These are phyloP conservation scores for Sprattus sprattus DNA, from an alignment of 2,113 vertebrate genomes.

Conservation along the genomic window DNA sequence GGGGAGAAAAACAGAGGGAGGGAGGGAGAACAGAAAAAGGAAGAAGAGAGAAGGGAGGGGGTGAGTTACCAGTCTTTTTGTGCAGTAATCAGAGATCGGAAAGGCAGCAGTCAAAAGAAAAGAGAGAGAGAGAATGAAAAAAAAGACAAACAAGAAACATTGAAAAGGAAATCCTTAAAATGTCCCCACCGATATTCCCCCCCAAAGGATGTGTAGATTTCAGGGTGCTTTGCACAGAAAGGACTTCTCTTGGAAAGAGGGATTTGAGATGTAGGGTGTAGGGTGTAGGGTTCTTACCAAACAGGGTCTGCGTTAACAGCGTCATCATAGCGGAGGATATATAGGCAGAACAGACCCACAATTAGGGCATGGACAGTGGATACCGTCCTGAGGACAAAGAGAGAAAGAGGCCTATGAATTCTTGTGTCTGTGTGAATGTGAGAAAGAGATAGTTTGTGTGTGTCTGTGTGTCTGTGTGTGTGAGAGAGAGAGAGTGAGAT, in stretches of 20 bases:
- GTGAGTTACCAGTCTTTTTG: conserved; percentile 51
- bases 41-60: conserved; percentile 18
- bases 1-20: neutral
- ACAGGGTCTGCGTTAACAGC: conserved; percentile 74
- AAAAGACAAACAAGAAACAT: conserved; percentile 43
- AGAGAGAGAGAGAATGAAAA: conserved; percentile 26
- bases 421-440: neutral
- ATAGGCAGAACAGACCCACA: conserved; percentile 76
- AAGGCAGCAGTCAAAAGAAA: conserved; percentile 55
- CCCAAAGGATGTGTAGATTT: neutral
- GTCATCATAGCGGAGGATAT: conserved; percentile 78
- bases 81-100: conserved; percentile 57
- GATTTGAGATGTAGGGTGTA: neutral
- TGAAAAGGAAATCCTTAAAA: conserved; percentile 35
- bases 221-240: neutral
- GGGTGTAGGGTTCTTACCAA: conserved; percentile 67
- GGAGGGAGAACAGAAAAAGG: conserved; percentile 15
- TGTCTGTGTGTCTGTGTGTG: neutral
- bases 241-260: neutral
- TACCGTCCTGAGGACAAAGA: conserved; percentile 63
- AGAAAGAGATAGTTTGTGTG: neutral
- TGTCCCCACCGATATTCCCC: neutral
- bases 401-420: neutral
- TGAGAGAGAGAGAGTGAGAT: neutral
- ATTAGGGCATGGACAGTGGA: conserved; percentile 75